Conservation (phyloP, 2,888 invertebrate species). For the Drosophila longiperda region DNA sequence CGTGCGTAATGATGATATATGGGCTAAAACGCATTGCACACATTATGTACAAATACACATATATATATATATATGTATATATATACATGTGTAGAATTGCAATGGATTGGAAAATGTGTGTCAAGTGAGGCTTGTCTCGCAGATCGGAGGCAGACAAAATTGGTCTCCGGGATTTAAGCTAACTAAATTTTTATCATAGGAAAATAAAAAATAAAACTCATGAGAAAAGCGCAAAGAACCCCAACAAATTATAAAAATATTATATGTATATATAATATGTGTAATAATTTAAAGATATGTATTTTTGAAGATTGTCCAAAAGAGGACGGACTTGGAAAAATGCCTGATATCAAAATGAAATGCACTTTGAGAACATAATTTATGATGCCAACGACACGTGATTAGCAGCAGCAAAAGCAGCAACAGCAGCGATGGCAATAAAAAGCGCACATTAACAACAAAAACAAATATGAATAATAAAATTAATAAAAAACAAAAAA, state of each 20-base stretch:
- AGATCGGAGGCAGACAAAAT: constrained; percentile 2
- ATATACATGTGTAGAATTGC: background rate
- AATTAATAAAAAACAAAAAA: background rate
- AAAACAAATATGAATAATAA: constrained; percentile 23
- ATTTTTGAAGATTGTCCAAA: too few relatives aligned
- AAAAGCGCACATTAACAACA: constrained; percentile 18
- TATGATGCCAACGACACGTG: constrained; percentile 37
- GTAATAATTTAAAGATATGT: too few relatives aligned
- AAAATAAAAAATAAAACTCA: background rate
- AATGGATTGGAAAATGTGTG: constrained; percentile 25
- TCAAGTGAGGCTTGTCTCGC: constrained; percentile 25
- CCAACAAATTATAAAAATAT: background rate
- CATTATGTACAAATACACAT: background rate
- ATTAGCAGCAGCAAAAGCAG: constrained; percentile 18
- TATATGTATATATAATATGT: too few relatives aligned
- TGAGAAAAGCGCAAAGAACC: background rate
- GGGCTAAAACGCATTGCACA: constrained; percentile 20
- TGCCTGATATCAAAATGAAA: background rate
- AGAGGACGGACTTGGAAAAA: too few relatives aligned
- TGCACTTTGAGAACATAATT: constrained; percentile 5
- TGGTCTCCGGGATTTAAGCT: background rate
- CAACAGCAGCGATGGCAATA: constrained; percentile 1
- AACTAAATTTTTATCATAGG: background rate
- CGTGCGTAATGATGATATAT: constrained; percentile 29
- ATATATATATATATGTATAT: background rate